A percentile compares a stretch with the other conserved stretches of the same genome.
phyloP scores from a whole-genome alignment of 2,797 vertebrate species.

The Syndactyla subalaris region DNA sequence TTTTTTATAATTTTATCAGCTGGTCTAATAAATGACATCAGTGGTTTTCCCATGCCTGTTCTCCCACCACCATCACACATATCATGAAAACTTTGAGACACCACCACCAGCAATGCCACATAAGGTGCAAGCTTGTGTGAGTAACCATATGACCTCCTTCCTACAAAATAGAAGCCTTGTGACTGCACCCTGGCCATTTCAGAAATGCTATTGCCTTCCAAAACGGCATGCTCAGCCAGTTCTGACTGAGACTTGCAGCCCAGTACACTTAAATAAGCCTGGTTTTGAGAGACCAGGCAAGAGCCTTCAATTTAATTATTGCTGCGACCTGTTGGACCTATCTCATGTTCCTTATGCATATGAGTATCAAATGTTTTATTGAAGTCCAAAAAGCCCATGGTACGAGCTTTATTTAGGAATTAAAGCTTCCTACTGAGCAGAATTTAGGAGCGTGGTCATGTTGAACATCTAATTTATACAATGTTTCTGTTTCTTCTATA shows the following conservation, averaged over 20 bases:
- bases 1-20: neutral
- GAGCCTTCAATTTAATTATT: neutral
- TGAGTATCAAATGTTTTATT: neutral
- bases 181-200: neutral
- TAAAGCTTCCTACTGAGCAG: neutral
- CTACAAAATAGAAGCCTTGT: neutral
- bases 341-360: neutral
- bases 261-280: neutral
- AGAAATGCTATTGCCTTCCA: neutral
- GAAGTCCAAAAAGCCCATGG: neutral
- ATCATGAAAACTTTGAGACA: neutral
- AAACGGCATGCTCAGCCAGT: fast-evolving
- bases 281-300: neutral
- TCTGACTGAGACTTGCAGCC: neutral
- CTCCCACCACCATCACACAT: fast-evolving
- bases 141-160: neutral
- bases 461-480: neutral
- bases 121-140: neutral
- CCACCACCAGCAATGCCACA: neutral
- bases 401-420: neutral
- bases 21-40: neutral
- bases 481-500: neutral
- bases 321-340: neutral
- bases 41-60: neutral
- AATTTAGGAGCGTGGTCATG: neutral